phyloP scores from a whole-genome alignment of 1,140 invertebrate species.

The Bradynema listronoti region DNA sequence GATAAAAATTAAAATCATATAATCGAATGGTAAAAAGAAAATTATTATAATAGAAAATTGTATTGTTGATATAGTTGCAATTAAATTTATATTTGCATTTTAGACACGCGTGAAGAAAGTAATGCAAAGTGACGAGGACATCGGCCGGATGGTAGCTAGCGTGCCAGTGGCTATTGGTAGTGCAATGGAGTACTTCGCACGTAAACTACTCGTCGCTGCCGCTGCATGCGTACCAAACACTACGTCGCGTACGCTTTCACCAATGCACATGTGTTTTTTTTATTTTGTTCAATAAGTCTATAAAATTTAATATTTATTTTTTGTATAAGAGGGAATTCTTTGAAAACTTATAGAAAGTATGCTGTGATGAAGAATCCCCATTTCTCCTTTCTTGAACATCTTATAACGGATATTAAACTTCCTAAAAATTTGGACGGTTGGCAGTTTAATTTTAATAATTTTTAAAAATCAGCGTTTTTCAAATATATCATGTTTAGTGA shows the following conservation, averaged over 20 bases:
- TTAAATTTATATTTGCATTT: constrained; percentile 22
- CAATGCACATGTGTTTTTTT: constrained; percentile 49
- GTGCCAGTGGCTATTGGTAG: constrained; percentile 55
- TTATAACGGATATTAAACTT: constrained; percentile 33
- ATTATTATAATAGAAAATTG: too few species aligned
- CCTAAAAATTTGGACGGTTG: too few species aligned
- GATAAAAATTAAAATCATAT: too few species aligned
- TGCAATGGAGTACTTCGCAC: constrained; percentile 57
- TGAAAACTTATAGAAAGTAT: constrained; percentile 28
- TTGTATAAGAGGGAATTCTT: neutral
- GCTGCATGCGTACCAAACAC: constrained; percentile 35
- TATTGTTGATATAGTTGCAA: constrained; percentile 17
- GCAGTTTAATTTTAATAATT: too few species aligned
- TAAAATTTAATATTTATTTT: neutral
- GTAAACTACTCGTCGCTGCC: constrained; percentile 44
- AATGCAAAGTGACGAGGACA: constrained; percentile 57
- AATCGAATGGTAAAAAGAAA: too few species aligned
- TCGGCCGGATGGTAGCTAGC: constrained; percentile 55
- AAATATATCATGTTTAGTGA: too few species aligned
- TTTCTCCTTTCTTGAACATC: constrained; percentile 39
- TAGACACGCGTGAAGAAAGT: constrained; percentile 56
- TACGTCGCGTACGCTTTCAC: constrained; percentile 41
- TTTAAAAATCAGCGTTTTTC: too few species aligned
- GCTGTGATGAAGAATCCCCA: constrained; percentile 41
- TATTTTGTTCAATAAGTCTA: neutral